Base-by-base conservation (phyloP, 2,888 invertebrate species). In the Busseola fusca region DNA sequence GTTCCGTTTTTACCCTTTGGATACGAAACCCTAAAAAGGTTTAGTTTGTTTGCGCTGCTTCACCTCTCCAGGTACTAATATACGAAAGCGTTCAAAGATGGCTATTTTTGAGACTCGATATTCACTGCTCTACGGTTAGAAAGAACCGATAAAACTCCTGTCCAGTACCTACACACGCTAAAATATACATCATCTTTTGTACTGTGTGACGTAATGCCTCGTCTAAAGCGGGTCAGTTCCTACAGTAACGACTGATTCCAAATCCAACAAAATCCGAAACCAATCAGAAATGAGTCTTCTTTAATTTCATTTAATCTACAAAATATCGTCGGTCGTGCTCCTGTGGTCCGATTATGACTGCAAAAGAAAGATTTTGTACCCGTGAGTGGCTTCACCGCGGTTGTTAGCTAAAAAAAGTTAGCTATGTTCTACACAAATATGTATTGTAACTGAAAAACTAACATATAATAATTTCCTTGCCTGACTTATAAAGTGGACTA, bases 331-430 rank as follows among this genome's bases (percentile, higher is more conserved):
- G 3, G 4, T 25, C 7, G n/a, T 21, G 56, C 40, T 57, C 56
- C 25, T n/a, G n/a, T 42, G 56, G 63, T 57, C 62, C 40, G 56
- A 69, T 72, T 63, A 69, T 16, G 30, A 30, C 12, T 25, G 57
- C 27, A 45, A 68, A 60, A 56, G 45, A 37, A 37, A 37, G 37
- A 37, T 9, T 37, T 37, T 37, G 37, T 40, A 14, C 12, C 3
- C 12, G 40, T 14, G 40, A 3, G 40, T 14, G 40, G 40, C 40
- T 40, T 48, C 21, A 27, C n/a, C 9, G 27, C 21, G 16, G n/a
- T 40, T 64, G 16, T 57, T 3, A 64, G 10, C 9, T 9, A 42
- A 50, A 27, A 12, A 64, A 56, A 21, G 21, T 27, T 42, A n/a
- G n/a, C n/a, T 3, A 27, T 16, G 6, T n/a, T 40, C 30, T 42